These are phyloP conservation scores for Trichonephila inaurata DNA, from an alignment of 1,140 invertebrate genomes.

Conservation along the genomic window DNA sequence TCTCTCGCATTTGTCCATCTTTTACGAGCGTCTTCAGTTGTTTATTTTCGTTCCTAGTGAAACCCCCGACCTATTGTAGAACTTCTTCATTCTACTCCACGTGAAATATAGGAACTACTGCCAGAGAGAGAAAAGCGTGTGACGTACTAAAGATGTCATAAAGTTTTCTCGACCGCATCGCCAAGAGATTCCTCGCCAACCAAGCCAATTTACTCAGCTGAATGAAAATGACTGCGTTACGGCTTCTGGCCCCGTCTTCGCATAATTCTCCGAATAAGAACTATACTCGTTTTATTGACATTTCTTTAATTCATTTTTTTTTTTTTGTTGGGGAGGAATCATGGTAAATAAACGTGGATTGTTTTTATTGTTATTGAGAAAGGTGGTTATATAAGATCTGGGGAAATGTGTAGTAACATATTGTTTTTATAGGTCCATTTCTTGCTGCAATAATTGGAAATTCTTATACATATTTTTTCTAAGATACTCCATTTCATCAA, in stretches of 20 bases:
- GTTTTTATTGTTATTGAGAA: no score
- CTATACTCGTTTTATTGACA: neutral
- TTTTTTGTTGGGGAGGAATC: neutral
- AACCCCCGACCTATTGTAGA: neutral
- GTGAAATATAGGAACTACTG: neutral
- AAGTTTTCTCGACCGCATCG: neutral
- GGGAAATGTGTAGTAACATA: no score
- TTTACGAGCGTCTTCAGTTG: neutral
- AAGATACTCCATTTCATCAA: no score
- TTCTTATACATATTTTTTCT: no score
- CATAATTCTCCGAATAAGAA: neutral
- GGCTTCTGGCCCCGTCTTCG: neutral
- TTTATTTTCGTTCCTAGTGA: slow-evolving; percentile 1
- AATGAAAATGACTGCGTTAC: neutral
- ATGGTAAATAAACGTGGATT: neutral
- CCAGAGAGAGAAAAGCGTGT: neutral
- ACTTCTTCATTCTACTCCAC: neutral
- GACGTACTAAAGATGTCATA: neutral
- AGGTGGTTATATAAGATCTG: no score
- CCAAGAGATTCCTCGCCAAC: neutral
- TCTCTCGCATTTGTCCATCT: neutral
- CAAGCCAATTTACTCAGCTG: slow-evolving; percentile 8
- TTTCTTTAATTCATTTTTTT: neutral
- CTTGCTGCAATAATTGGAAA: no score
- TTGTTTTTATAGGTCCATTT: no score